Base-by-base conservation (phyloP, 2,888 invertebrate species). In the Caenorhabditis sp. region DNA sequence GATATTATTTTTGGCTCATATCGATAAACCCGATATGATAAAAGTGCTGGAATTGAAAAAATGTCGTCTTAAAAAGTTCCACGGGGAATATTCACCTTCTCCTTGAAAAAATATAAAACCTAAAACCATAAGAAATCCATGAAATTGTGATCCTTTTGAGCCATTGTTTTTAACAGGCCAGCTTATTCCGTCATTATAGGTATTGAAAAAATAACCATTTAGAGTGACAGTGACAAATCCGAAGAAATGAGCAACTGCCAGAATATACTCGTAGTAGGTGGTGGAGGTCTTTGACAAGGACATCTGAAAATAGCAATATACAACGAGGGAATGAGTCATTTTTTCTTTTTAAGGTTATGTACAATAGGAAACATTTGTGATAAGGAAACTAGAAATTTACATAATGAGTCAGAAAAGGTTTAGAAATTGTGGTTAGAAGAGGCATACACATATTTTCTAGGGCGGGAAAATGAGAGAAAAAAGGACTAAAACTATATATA, bases 71-170 rank as follows among this genome's bases (percentile, higher is more conserved):
- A n/a, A 50, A 50, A 50, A 26, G 31, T 21, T 27, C 25, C 3
- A 8, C 5, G 1, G 5, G 14, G 27, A 25, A 26, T 5, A 61
- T 63, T 53, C 26, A 83, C 84, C 83, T 79, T 85, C 85, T 64
- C 85, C 85, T 66, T 85, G 84, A 43, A 83, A 76, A 67, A 83
- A 82, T 8, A 85, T 77, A 14, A 85, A 66, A 17, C 76, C 84
- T 25, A 77, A 57, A 20, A 77, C 68, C 80, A 80, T 82, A 61
- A 85, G 71, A 36, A 78, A 77, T 49, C 71, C 80, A 53, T 80
- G 80, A 25, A 78, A 59, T 23, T 74, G 67, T 36, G 66, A 61
- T 52, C 70, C 69, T 20, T 21, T 26, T 25, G 17, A 23, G 0
- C 21, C 57, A 17, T 57, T 49, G 3, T 25, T 58, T n/a, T 67